phyloP scores from a whole-genome alignment of 2,113 vertebrate species.

The Amphilophus citrinellus region DNA sequence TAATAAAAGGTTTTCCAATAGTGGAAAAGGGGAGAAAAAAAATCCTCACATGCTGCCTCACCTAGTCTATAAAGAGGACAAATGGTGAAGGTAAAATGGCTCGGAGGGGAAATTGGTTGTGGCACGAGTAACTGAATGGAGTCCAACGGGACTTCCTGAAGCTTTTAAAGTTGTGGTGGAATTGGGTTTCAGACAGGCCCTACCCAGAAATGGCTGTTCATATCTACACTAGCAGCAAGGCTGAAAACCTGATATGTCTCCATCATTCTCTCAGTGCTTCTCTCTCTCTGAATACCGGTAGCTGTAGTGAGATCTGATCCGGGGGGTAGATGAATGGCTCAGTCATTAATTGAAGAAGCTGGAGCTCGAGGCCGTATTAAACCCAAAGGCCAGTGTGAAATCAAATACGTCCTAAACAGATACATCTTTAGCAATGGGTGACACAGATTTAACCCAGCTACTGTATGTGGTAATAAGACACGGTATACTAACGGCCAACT shows the following conservation, averaged over 20 bases:
- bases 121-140: conserved; percentile 60
- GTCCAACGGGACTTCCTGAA: conserved; percentile 69
- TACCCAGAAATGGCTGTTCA: conserved; percentile 57
- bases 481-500: neutral
- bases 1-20: neutral
- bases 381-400: conserved; percentile 43
- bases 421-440: conserved; percentile 8
- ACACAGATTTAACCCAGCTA: conserved; percentile 2
- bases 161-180: conserved; percentile 65
- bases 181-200: conserved; percentile 65
- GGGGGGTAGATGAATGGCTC: conserved; percentile 51
- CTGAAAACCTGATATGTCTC: conserved; percentile 60
- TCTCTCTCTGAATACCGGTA: conserved; percentile 26
- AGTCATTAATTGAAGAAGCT: conserved; percentile 54
- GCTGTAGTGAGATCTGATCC: conserved; percentile 57
- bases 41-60: neutral
- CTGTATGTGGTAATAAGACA: neutral
- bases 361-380: conserved; percentile 47
- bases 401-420: conserved; percentile 22
- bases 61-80: conserved; percentile 19
- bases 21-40: neutral
- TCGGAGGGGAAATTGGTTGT: conserved; percentile 56
- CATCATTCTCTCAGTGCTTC: conserved; percentile 39
- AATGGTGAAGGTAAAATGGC: conserved; percentile 24
- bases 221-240: conserved; percentile 49